These are phyloP conservation scores for Seira ritae DNA, from an alignment of 2,888 invertebrate genomes.

Conservation along the genomic window DNA sequence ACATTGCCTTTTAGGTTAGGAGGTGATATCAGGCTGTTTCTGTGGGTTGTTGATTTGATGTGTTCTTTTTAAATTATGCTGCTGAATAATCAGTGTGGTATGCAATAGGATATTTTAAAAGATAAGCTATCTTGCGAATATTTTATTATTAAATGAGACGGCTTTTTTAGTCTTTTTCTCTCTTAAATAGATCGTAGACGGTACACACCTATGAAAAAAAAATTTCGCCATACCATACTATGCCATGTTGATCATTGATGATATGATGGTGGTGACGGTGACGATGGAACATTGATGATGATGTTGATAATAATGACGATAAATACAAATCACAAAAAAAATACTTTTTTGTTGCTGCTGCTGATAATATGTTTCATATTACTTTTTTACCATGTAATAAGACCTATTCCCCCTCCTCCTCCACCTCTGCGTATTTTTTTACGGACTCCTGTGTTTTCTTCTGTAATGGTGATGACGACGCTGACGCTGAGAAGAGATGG, in stretches of 20 bases:
- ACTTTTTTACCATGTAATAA: background rate
- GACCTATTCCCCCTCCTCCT: background rate
- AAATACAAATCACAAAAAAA: constrained; percentile 10
- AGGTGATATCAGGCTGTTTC: constrained; percentile 42
- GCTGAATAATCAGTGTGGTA: constrained; percentile 59
- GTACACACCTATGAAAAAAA: constrained; percentile 13
- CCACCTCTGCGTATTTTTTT: constrained; percentile 10
- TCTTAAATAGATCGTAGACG: constrained; percentile 37
- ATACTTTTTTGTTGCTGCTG: background rate
- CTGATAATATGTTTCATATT: background rate
- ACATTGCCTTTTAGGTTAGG: constrained; percentile 57
- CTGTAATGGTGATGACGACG: constrained; percentile 27
- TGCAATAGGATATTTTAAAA: constrained; percentile 37
- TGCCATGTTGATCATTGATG: background rate
- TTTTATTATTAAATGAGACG: constrained; percentile 18
- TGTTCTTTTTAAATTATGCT: constrained; percentile 21
- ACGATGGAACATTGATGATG: too few relatives aligned
- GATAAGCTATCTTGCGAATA: constrained; percentile 31
- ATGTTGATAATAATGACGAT: background rate
- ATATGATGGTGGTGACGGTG: too few relatives aligned
- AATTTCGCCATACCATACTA: background rate
- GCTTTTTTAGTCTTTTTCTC: constrained; percentile 26
- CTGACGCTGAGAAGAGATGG: constrained; percentile 6
- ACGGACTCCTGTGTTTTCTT: background rate
- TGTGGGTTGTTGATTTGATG: constrained; percentile 39